These are phyloP conservation scores for Squalus acanthias DNA, from an alignment of 2,797 vertebrate species.

Conservation along the genomic window DNA sequence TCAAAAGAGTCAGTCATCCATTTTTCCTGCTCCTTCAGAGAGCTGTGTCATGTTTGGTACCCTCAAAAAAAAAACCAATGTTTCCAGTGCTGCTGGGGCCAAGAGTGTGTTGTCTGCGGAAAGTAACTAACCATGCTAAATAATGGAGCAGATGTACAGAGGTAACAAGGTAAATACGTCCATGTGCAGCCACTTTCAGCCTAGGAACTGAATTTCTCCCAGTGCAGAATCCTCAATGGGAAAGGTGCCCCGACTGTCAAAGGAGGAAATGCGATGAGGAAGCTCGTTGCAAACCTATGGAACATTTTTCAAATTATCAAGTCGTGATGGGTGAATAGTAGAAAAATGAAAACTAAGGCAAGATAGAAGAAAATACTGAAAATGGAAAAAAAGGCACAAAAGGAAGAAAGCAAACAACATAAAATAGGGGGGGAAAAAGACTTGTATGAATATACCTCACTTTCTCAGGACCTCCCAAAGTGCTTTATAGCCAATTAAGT, in stretches of 20 bases:
- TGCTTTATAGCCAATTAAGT: neutral
- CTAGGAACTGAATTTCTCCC: neutral
- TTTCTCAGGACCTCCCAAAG: neutral
- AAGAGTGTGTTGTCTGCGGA: neutral
- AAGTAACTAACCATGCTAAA: no score
- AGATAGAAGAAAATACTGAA: neutral
- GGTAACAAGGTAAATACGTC: no score
- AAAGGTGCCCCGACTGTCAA: neutral
- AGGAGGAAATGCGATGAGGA: neutral
- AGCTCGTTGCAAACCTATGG: neutral
- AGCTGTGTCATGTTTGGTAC: no score
- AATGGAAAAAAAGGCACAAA: neutral
- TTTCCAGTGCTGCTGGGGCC: neutral
- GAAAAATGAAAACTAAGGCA: neutral
- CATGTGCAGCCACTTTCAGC: neutral
- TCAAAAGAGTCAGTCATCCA: no score
- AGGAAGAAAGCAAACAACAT: neutral
- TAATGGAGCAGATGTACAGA: neutral
- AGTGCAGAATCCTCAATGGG: neutral
- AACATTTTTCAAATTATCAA: neutral
- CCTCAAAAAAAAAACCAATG: neutral
- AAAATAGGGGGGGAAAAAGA: neutral
- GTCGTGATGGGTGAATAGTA: neutral
- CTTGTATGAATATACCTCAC: neutral
- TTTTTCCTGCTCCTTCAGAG: no score